Conservation (phyloP, 2,797 vertebrate species). For the Sphenopsis melanotis region DNA sequence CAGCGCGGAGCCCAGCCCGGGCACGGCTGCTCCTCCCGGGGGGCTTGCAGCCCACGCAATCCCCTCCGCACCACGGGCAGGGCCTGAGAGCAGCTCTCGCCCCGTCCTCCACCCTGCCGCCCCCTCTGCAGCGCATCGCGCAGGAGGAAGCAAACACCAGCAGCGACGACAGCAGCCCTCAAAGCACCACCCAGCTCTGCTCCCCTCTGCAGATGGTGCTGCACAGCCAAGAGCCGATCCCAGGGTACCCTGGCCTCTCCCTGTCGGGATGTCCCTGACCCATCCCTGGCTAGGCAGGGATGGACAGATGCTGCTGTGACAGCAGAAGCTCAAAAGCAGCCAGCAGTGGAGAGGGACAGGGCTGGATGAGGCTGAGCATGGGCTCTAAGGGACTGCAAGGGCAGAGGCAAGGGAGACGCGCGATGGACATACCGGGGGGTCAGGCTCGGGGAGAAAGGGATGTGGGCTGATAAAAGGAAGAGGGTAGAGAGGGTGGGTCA, state of each 20-base stretch:
- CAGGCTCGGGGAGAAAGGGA: not conserved
- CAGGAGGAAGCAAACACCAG: not conserved
- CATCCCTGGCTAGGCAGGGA: not conserved
- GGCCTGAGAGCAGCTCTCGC: not conserved
- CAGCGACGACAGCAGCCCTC: not conserved
- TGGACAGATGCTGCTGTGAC: not conserved
- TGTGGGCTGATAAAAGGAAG: not conserved
- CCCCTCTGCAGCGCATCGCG: not conserved
- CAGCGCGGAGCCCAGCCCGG: not conserved
- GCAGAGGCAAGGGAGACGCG: not conserved
- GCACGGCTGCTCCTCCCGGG: not conserved
- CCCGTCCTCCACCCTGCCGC: not conserved
- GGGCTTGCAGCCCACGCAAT: too few species aligned
- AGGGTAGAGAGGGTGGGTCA: not conserved
- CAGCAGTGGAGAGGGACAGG: not conserved
- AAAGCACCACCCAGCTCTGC: not conserved
- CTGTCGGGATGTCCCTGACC: not conserved
- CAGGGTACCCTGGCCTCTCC: not conserved
- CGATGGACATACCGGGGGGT: accelerated
- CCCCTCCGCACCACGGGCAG: not conserved
- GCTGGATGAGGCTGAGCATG: not conserved
- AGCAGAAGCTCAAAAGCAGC: not conserved
- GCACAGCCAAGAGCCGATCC: not conserved
- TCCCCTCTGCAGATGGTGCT: not conserved
- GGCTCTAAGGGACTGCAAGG: not conserved